Evolutionary conservation across 2,113 vertebrate genomes (phyloP).

Genomic region (Butorides virescens): DNA sequence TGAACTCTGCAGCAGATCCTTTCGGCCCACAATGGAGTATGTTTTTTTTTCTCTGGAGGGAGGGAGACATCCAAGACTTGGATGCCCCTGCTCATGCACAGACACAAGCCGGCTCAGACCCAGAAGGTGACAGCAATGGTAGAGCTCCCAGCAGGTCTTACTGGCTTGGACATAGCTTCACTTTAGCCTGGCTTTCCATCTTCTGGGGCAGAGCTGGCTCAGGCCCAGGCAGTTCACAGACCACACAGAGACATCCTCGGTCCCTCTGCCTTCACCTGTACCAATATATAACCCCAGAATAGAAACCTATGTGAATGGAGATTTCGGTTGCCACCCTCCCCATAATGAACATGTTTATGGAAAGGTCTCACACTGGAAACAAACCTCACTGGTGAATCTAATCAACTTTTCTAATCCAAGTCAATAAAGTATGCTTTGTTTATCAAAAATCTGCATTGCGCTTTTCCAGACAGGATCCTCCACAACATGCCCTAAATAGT

Average conservation of each 20-base stretch:
- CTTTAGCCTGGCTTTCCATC: not conserved
- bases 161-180: not conserved
- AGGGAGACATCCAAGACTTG: not conserved
- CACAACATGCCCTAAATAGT: not conserved
- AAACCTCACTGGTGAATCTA: not conserved
- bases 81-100: not conserved
- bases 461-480: not conserved
- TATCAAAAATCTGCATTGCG: not conserved
- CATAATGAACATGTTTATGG: not conserved
- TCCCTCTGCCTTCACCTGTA: not conserved
- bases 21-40: not conserved
- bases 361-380: not conserved
- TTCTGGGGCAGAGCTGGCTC: not conserved
- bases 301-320: not conserved
- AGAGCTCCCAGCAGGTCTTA: not conserved
- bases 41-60: not conserved
- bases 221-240: not conserved
- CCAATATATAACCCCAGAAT: not conserved
- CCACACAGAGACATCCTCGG: not conserved
- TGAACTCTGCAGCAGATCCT: not conserved
- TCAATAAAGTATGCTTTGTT: not conserved
- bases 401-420: not conserved
- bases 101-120: not conserved
- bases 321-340: not conserved
- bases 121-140: not conserved